Evolutionary conservation across 92 coral and sea anemone species (phyloP), one percentile per base, ranked within the genome.

Genomic region (Zoanthus sociatus): DNA sequence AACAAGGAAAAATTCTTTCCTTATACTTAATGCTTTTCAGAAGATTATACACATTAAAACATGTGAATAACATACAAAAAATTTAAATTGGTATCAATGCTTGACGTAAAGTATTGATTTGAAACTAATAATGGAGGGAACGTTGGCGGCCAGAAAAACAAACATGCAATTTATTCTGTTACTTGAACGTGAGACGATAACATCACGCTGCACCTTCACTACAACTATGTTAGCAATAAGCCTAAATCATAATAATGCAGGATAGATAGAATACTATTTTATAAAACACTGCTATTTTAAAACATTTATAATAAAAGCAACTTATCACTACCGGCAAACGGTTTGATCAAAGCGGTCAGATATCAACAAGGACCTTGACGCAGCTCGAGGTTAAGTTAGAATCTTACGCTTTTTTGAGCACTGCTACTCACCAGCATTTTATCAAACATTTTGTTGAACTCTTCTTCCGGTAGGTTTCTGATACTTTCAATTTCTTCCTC

Each of bases 401-500:
- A 81, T 21, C 66, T 66, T 33, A 81, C 85, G 74, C 85, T 20
- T 66, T 13, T 81, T 30, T 81, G 85, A 45, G 46, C 74, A 81
- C 45, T 32, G 26, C 15, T 16, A 81, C 85, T 81, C 75, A 81
- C 85, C 85, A 81, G 31, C 85, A 81, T 81, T 68, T 81, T 81
- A 37, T 81, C 85, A 66, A 81, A 81, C 85, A 47, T 81, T 51
- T 66, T 81, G 44, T 26, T 81, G 85, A 81, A 81, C 30, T 81
- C 85, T 18, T 81, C 85, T 81, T 81, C 85, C 46, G 85, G 75
- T 47, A 81, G 20, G 61, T 81, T 67, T 33, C 46, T 81, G 45
- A 81, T 81, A n/a, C 61, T 30, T 53, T 81, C 85, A 46, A 81
- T 81, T 81, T 81, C 85, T 81, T 66, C 85, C 14, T 66, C 85